Base-by-base conservation (phyloP, 2,888 invertebrate genomes). In the Meghimatium bilineatum region DNA sequence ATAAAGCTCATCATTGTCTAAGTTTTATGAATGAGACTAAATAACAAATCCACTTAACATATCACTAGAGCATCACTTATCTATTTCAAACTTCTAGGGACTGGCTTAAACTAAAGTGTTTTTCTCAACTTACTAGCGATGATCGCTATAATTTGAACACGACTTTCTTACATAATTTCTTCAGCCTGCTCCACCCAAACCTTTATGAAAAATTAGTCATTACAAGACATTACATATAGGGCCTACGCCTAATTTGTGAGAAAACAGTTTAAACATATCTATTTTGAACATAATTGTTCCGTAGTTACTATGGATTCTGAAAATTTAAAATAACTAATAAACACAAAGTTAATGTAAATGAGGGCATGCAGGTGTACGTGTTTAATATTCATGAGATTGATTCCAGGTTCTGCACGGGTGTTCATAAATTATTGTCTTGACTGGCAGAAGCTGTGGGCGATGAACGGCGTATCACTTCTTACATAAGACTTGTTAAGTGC, bases 1-100 rank as follows among this genome's bases (percentile, higher is more conserved):
- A 78, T 78, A 78, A 78, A 67, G 66, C 44, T 44, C 20, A 67
- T 23, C 78, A 36, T 12, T 78, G 66, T 78, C 14, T 29, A 26
- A 14, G 66, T n/a, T 36, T 77, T 78, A 78, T 78, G 78, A 78
- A 78, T 78, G 78, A 44, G 44, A n/a, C 44, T 29, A 5, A 12
- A 29, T 76, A 14, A 56, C 20, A 5, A 32, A 8, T 44, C 12
- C 12, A 44, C 44, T 66, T 60, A 20, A 49, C 60, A 60, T 32
- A 38, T 78, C 14, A 5, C 14, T n/a, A 5, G 1, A 20, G 6
- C 6, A 6, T 26, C 8, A 36, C 1, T 26, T 63, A 29, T 38
- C 63, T 78, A 78, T 78, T 66, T 66, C 32, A 44, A 44, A 49
- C 12, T 10, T 0, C 26, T 17, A 67, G 29, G 78, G 66, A 67